These are phyloP conservation scores for Leontopithecus rosalia DNA, from an alignment of 2,797 vertebrate species.

Conservation along the genomic window DNA sequence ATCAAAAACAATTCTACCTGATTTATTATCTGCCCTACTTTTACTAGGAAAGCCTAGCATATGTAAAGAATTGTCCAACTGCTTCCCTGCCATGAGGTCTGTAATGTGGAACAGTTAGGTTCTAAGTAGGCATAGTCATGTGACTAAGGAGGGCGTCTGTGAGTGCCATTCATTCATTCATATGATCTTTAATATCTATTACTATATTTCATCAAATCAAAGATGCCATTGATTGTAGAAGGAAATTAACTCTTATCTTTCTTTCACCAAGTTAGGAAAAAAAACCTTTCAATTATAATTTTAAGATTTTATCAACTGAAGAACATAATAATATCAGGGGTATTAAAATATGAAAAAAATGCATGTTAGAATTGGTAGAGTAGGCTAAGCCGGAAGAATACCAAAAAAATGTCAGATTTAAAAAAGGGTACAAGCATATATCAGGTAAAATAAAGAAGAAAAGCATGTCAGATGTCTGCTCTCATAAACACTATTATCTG, in stretches of 20 bases:
- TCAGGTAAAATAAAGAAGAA: background rate
- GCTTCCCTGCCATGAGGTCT: background rate
- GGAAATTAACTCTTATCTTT: background rate
- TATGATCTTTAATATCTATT: background rate
- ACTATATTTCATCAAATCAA: background rate
- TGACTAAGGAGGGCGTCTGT: background rate
- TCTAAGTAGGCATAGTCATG: background rate
- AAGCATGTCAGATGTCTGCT: background rate
- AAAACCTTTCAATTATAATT: constrained; percentile 5
- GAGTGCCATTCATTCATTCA: background rate
- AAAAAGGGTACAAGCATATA: background rate
- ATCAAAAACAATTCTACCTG: constrained; percentile 21
- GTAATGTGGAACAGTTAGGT: background rate
- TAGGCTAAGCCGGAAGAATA: background rate
- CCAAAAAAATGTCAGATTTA: background rate
- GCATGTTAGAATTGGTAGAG: background rate
- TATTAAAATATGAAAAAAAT: constrained; percentile 17
- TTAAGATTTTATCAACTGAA: constrained; percentile 16
- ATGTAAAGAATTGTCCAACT: background rate
- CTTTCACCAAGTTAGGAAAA: background rate
- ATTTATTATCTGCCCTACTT: constrained; percentile 15
- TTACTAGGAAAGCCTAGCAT: background rate
- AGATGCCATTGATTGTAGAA: background rate
- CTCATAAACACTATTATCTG: background rate
- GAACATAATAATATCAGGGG: background rate